These are phyloP conservation scores for Drosophila elegans DNA, from an alignment of 1,140 invertebrate genomes.

Conservation along the genomic window DNA sequence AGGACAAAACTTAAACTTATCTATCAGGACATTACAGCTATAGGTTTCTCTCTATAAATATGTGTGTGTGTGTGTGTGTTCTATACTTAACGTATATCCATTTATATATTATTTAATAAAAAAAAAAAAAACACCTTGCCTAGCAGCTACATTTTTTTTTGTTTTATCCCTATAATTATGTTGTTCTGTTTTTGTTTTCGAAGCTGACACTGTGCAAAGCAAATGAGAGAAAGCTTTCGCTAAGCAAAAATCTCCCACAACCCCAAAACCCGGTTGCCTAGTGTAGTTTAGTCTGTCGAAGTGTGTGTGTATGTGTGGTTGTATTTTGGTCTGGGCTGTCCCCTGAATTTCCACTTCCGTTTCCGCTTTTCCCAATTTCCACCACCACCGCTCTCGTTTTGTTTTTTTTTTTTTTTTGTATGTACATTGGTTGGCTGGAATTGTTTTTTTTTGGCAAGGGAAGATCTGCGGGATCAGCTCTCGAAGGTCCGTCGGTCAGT, in stretches of 20 bases:
- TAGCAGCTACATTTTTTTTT: conserved; percentile 46
- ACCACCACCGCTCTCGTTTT: background rate
- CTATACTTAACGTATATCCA: conserved; percentile 25
- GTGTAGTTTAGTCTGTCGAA: conserved; percentile 25
- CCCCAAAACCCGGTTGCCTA: conserved; percentile 17
- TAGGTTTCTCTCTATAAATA: conserved; percentile 43
- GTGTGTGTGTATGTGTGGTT: conserved; percentile 1
- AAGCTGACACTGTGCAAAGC: conserved; percentile 46
- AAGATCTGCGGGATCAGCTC: conserved; percentile 15
- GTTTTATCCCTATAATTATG: conserved; percentile 45
- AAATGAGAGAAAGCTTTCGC: conserved; percentile 53
- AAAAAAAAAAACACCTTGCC: conserved; percentile 39
- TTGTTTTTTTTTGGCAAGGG: background rate
- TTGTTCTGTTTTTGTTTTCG: conserved; percentile 26
- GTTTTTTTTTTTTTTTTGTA: background rate
- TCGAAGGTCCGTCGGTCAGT: conserved; percentile 23
- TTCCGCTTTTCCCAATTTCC: background rate
- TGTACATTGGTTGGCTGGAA: conserved; percentile 22
- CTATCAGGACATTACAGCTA: conserved; percentile 47
- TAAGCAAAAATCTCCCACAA: conserved; percentile 48
- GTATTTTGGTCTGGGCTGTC: conserved; percentile 30
- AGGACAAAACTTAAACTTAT: conserved; percentile 48
- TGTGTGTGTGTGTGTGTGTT: conserved; percentile 23
- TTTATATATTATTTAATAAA: conserved; percentile 28
- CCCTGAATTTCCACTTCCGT: conserved; percentile 7